Percentiles rank a stretch among this genome's conserved stretches.
These are phyloP conservation scores for Temnothorax longispinosus DNA, from an alignment of 1,140 invertebrate species.

Conservation along the genomic window DNA sequence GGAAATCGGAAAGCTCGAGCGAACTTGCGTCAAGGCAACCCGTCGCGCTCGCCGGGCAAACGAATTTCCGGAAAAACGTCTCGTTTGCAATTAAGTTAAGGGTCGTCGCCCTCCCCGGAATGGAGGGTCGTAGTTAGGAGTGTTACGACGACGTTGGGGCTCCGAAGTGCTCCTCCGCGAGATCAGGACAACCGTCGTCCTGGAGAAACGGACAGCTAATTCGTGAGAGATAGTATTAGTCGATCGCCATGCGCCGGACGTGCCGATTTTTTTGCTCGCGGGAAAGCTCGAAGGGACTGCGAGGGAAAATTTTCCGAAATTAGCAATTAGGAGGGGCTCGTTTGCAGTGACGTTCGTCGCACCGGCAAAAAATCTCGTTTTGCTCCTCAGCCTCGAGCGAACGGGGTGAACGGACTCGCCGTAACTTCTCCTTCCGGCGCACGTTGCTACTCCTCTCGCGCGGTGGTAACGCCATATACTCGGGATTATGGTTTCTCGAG, in stretches of 20 bases:
- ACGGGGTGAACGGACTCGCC: conserved; percentile 18
- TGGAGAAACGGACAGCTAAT: conserved; percentile 34
- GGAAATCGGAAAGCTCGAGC: conserved; percentile 11
- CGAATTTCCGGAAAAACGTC: conserved; percentile 59
- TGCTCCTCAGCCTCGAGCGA: neutral
- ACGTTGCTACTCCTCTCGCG: neutral
- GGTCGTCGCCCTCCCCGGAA: conserved; percentile 7
- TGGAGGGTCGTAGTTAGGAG: neutral
- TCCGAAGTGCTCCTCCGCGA: neutral
- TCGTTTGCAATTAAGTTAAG: conserved; percentile 65
- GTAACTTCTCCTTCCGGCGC: neutral
- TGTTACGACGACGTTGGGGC: neutral
- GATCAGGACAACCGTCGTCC: conserved; percentile 7
- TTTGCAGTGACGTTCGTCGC: conserved; percentile 47
- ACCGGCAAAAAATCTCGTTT: conserved; percentile 18
- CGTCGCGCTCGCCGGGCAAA: conserved; percentile 1
- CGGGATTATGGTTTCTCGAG: conserved; percentile 38
- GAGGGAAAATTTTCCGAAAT: conserved; percentile 51
- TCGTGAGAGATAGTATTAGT: conserved; percentile 17
- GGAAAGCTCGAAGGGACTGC: neutral
- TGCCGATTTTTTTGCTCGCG: conserved; percentile 49
- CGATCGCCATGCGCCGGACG: conserved; percentile 33
- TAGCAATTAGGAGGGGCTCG: conserved; percentile 58
- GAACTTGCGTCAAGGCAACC: conserved; percentile 28
- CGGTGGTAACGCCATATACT: conserved; percentile 18